Conservation (phyloP, 2,113 vertebrate species). For the Tyrannus savana region DNA sequence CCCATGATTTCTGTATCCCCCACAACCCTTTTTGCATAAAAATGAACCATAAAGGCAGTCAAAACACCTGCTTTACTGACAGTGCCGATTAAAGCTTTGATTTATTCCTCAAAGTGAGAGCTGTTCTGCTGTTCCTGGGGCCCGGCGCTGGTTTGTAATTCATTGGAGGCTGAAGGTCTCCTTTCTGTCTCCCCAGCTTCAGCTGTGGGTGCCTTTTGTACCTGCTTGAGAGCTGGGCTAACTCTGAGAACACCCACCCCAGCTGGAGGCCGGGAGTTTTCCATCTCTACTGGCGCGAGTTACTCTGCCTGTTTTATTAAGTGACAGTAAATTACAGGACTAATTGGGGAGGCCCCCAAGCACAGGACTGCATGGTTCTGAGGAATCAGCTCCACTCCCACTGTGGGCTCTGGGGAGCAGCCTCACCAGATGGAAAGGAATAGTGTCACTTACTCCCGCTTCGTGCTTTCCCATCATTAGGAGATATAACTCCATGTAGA, state of each 20-base stretch:
- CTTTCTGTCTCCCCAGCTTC: slow-evolving; percentile 53
- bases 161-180: slow-evolving; percentile 69
- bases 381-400: not conserved
- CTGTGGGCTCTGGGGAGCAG: not conserved
- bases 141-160: slow-evolving; percentile 69
- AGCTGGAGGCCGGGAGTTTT: slow-evolving; percentile 54
- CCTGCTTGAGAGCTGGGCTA: slow-evolving; percentile 33
- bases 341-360: not conserved
- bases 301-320: not conserved
- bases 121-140: slow-evolving; percentile 53
- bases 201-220: slow-evolving; percentile 68
- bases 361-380: not conserved
- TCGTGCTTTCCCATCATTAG: not conserved
- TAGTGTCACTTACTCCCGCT: not conserved
- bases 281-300: not conserved
- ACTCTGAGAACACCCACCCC: slow-evolving; percentile 17
- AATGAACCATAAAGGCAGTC: slow-evolving; percentile 78
- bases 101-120: slow-evolving; percentile 70
- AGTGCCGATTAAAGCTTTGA: slow-evolving; percentile 79
- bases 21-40: slow-evolving; percentile 77
- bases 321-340: slow-evolving; percentile 51
- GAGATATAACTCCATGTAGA: not conserved
- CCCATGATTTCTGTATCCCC: slow-evolving; percentile 76
- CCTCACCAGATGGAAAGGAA: not conserved
- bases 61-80: slow-evolving; percentile 84